Conservation (phyloP, 2,888 invertebrate species). For the Strigamia crassipes region DNA sequence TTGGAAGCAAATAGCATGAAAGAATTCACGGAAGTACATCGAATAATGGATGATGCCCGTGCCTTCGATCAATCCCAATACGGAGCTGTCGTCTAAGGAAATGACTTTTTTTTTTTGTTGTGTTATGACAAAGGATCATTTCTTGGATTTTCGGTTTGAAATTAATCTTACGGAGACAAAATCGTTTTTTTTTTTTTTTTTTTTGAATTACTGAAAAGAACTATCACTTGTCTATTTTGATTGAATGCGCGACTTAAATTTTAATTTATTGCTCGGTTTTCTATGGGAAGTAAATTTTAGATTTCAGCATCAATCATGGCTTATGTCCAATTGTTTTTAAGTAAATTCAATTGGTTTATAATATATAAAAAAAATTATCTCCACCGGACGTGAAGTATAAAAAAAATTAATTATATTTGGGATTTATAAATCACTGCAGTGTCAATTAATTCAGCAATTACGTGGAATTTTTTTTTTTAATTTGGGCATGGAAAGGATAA, state of each 20-base stretch:
- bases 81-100: background rate
- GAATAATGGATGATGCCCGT: background rate
- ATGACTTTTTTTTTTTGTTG: background rate
- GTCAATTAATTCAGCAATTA: constrained; percentile 42
- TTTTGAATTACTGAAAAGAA: background rate
- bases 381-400: background rate
- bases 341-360: background rate
- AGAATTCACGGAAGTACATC: background rate
- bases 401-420: background rate
- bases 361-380: no score
- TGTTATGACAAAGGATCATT: background rate
- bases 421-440: constrained; percentile 15
- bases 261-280: constrained; percentile 3
- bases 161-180: background rate
- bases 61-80: background rate
- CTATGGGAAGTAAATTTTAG: background rate
- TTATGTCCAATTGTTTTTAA: constrained; percentile 14
- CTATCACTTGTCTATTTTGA: constrained; percentile 1
- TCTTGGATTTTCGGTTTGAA: background rate
- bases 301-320: background rate
- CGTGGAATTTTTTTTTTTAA: background rate
- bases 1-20: background rate
- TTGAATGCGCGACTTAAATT: background rate
- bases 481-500: background rate
- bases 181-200: background rate